Evolutionary conservation across 1,140 invertebrate species (phyloP), one percentile per base, ranked within the genome.

Genomic region (Drosophila lacteicornis): DNA sequence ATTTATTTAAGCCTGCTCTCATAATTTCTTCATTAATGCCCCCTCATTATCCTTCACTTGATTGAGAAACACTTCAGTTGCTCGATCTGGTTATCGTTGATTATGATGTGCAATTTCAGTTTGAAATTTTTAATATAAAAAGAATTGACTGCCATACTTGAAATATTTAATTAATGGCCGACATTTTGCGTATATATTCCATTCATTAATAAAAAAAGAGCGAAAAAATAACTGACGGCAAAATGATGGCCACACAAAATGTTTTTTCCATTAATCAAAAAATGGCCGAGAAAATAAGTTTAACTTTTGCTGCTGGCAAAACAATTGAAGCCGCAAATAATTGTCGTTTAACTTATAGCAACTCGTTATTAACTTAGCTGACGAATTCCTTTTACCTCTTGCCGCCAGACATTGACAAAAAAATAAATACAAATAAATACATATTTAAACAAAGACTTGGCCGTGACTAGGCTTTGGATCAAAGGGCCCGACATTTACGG

Each of bases 201-300:
- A 81, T 69, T 85, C 78, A 81, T 84, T 88, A 75, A 77, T 56
- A 46, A 49, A 79, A 79, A 59, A 40, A 38, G 6, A 5, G 46
- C 19, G 22, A 45, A 59, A 22, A 27, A 49, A 47, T 19, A 6
- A 6, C 33, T 36, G 33, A 36, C 11, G 33, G 33, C 11, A 47
- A 65, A 49, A 46, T 38, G 59, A 43, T 47, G 61, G 55, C 38
- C 43, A 63, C 62, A 75, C 19, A 56, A 78, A 84, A 74, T 84
- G 85, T 84, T 84, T 87, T 87, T 88, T 68, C 80, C 80, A 87
- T 87, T 87, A 87, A 87, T 87, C 84, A 87, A 83, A 84, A 75
- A 75, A 85, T 67, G 60, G 45, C 60, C 40, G 53, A 27, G 50
- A 70, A 70, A 70, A 69, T 69, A 68, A 43, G 38, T 25, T 30